Base-by-base conservation (phyloP, 2,113 vertebrate species). In the Leptocoma aspasia region DNA sequence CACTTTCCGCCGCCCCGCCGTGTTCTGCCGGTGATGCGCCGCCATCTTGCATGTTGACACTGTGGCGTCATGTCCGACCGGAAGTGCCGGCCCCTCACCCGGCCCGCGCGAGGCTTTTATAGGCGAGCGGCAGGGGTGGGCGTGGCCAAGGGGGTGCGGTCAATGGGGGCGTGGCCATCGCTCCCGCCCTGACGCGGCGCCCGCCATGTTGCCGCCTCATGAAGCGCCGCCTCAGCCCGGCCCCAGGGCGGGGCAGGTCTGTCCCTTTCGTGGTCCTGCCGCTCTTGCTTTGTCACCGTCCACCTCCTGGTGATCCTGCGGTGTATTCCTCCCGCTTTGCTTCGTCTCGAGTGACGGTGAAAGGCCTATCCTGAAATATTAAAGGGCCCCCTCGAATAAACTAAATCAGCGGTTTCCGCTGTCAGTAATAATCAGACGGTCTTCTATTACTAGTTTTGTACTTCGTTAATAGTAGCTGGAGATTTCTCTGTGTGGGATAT, bases 1-100 rank as follows among this genome's bases (percentile, higher is more conserved):
- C 54, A 99, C 99, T 99, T 99, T 99, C 97, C 99, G 99, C 97
- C 99, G 99, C 98, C 99, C 99, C 93, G 99, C 99, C 96, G 99
- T 99, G 98, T 99, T 99, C 98, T 99, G 99, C 98, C 99, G 98
- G 98, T 99, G 99, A 99, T 99, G 99, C 56, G 99, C 98, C 98
- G 99, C 99, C 99, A 99, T 99, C 98, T 99, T 99, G 98, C 99
- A 99, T 99, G 99, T 99, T 99, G 99, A 99, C 99, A 99, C 98
- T 97, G 52, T 86, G 80, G 97, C 97, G 98, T 98, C 98, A 99
- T 97, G 98, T 99, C 99, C 98, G 98, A 95, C 68, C 94, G 97
- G 97, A 97, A 80, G 72, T 97, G 49, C 95, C 85, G 39, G 86
- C 96, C 39, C 53, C 27, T 13, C 6, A 0, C 15, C 11, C 6